Evolutionary conservation across 2,888 invertebrate species (phyloP).

Genomic region (Dascillus cervinus): DNA sequence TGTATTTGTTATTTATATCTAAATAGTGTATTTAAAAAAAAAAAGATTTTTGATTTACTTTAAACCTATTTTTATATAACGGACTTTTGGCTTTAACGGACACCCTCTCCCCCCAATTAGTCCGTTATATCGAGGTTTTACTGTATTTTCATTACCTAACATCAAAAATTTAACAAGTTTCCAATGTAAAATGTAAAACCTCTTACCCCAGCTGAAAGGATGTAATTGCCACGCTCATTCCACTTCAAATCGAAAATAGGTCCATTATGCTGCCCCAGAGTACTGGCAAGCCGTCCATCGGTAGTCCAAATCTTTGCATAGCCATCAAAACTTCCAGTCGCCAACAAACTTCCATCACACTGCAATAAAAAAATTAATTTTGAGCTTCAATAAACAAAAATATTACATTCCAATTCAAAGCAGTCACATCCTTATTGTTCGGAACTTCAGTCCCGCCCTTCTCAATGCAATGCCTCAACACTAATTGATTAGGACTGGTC

Average conservation of each 20-base stretch:
- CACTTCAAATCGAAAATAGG: constrained; percentile 98
- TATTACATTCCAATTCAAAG: constrained; percentile 94
- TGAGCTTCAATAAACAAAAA: constrained; percentile 5
- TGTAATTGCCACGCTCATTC: constrained; percentile 97
- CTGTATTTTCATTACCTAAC: too few relatives aligned
- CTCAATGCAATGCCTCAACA: constrained; percentile 93
- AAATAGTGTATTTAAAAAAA: too few relatives aligned
- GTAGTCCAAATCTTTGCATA: constrained; percentile 98
- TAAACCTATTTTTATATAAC: too few relatives aligned
- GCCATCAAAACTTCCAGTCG: constrained; percentile 98
- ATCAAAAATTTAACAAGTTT: too few relatives aligned
- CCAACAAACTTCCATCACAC: constrained; percentile 94
- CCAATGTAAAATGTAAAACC: not conserved
- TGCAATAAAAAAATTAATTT: constrained; percentile 47
- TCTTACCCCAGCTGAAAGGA: constrained; percentile 89
- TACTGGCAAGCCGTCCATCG: constrained; percentile 86
- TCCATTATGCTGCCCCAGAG: constrained; percentile 95
- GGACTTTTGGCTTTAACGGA: too few relatives aligned
- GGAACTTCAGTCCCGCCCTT: constrained; percentile 96
- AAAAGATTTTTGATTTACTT: too few relatives aligned
- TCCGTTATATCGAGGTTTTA: too few relatives aligned
- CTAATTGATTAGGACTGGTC: constrained; percentile 79
- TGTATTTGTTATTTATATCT: too few relatives aligned
- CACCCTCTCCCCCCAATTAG: too few relatives aligned
- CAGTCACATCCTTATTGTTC: constrained; percentile 98